Conservation (phyloP, 2,888 invertebrate genomes). For the Microdon myrmicae region DNA sequence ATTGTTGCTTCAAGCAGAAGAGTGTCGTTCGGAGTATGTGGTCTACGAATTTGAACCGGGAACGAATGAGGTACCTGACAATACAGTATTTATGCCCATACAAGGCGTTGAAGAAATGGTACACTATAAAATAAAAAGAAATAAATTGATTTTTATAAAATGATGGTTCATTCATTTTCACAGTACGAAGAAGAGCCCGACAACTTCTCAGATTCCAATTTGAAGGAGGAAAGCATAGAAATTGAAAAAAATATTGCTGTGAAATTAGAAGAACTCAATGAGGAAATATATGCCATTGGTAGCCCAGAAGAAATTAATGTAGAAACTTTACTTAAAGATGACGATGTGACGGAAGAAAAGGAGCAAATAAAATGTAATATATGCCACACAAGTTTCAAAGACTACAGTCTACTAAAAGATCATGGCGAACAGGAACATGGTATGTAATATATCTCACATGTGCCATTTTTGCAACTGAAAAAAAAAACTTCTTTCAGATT, state of each 20-base stretch:
- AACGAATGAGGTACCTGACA: slow-evolving; percentile 6
- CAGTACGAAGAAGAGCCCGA: slow-evolving; percentile 25
- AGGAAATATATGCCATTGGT: too few species aligned
- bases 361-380: slow-evolving; percentile 41
- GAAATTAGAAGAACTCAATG: slow-evolving; percentile 6
- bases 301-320: slow-evolving; percentile 1
- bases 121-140: too few species aligned
- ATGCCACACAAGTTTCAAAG: slow-evolving; percentile 29
- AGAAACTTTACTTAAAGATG: slow-evolving; percentile 1
- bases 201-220: neutral
- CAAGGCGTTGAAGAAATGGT: slow-evolving; percentile 20
- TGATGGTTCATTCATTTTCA: neutral
- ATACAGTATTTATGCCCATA: slow-evolving; percentile 15
- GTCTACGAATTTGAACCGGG: slow-evolving; percentile 10
- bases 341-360: slow-evolving; percentile 1
- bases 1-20: neutral
- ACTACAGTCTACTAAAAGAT: slow-evolving; percentile 31
- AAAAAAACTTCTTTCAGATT: slow-evolving; percentile 10
- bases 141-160: neutral
- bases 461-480: neutral
- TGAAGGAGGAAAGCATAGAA: slow-evolving; percentile 4
- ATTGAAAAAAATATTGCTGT: neutral
- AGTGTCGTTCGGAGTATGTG: slow-evolving; percentile 12
- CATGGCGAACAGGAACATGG: slow-evolving; percentile 48
- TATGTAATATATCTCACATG: slow-evolving; percentile 4